Evolutionary conservation across 2,797 vertebrate genomes (phyloP).

Genomic region (Sebastes trivittatus): DNA sequence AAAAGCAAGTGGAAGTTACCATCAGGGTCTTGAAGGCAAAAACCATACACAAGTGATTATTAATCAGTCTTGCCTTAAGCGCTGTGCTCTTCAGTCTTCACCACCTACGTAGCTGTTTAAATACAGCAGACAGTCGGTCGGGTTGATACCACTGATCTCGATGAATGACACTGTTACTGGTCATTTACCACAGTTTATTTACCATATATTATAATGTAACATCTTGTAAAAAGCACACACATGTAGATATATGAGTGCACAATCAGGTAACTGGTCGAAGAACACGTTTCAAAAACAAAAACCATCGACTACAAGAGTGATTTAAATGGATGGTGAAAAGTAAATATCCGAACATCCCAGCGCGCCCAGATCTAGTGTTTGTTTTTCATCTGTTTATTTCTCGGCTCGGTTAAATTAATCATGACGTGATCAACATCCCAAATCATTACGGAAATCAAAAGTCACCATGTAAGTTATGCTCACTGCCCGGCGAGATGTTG

Average conservation of each 20-base stretch:
- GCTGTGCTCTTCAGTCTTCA: constrained; percentile 34
- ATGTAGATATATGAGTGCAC: constrained; percentile 63
- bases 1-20: constrained; percentile 28
- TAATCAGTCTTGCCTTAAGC: constrained; percentile 40
- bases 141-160: constrained; percentile 20
- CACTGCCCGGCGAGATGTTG: constrained; percentile 43
- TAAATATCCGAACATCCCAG: constrained; percentile 45
- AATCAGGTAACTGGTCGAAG: constrained; percentile 51
- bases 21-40: constrained; percentile 40
- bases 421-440: constrained; percentile 57
- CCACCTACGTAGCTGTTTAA: constrained; percentile 44
- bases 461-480: constrained; percentile 58
- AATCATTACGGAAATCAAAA: constrained; percentile 64
- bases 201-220: constrained; percentile 65
- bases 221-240: constrained; percentile 66
- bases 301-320: constrained; percentile 45
- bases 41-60: constrained; percentile 43
- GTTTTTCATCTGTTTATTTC: constrained; percentile 42
- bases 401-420: constrained; percentile 53
- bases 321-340: constrained; percentile 58
- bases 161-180: constrained; percentile 52
- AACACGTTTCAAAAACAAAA: constrained; percentile 58
- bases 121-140: constrained; percentile 41
- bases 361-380: constrained; percentile 34
- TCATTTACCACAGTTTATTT: constrained; percentile 75